A percentile compares a stretch with the other conserved stretches of the same genome.
These are phyloP conservation scores for Periphyllus acericola DNA, from an alignment of 2,888 invertebrate species.

Conservation along the genomic window DNA sequence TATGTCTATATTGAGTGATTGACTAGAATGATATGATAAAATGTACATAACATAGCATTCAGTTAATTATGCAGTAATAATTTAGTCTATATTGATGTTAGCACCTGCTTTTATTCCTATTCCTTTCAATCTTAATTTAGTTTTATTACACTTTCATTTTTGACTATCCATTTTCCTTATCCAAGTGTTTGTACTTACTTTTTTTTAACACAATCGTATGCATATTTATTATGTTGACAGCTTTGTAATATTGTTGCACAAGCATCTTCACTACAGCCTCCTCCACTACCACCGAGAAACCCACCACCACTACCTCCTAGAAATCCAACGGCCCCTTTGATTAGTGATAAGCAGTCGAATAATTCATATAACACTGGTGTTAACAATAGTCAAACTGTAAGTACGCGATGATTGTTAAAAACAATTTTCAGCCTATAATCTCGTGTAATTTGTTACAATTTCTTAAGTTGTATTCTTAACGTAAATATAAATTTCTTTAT, in stretches of 20 bases:
- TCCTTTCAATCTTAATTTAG: slow-evolving; percentile 9
- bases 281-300: slow-evolving; percentile 56
- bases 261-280: slow-evolving; percentile 32
- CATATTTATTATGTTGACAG: slow-evolving; percentile 60
- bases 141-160: neutral
- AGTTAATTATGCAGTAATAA: neutral
- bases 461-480: too few relatives aligned
- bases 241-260: slow-evolving; percentile 60
- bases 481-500: too few relatives aligned
- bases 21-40: neutral
- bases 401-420: slow-evolving; percentile 31
- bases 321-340: slow-evolving; percentile 52
- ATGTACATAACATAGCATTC: neutral
- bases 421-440: slow-evolving; percentile 4
- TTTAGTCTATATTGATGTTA: slow-evolving; percentile 3
- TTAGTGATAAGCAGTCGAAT: slow-evolving; percentile 58
- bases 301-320: slow-evolving; percentile 54
- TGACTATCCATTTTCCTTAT: neutral
- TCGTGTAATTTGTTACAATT: neutral
- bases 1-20: neutral
- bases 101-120: slow-evolving; percentile 29
- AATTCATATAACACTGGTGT: slow-evolving; percentile 56
- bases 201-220: slow-evolving; percentile 47
- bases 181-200: slow-evolving; percentile 40
- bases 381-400: slow-evolving; percentile 58